These are phyloP conservation scores for Mus caroli DNA, from an alignment of 2,797 vertebrate genomes.

Conservation along the genomic window DNA sequence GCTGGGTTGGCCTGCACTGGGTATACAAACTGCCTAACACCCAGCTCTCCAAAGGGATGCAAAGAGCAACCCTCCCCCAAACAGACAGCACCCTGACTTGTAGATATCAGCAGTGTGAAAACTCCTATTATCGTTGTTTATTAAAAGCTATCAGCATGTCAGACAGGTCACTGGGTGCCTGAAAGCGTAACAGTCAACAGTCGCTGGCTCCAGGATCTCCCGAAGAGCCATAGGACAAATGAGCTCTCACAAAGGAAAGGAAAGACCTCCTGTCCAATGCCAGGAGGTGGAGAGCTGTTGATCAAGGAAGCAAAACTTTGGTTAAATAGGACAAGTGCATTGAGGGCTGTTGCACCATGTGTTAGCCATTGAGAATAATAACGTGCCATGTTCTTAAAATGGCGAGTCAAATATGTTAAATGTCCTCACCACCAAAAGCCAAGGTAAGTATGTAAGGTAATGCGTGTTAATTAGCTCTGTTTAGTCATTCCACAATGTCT, in stretches of 20 bases:
- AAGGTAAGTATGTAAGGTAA: neutral
- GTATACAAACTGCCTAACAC: constrained; percentile 10
- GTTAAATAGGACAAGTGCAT: neutral
- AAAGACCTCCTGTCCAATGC: neutral
- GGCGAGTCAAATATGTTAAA: neutral
- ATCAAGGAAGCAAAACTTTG: neutral
- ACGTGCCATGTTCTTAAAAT: neutral
- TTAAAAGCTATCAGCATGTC: neutral
- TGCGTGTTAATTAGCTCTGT: neutral
- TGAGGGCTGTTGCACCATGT: neutral
- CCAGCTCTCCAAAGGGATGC: neutral
- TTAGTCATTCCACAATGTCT: neutral
- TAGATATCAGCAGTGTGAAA: constrained; percentile 2
- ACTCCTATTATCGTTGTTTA: neutral
- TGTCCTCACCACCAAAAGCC: neutral
- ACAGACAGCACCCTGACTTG: neutral
- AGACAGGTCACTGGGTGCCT: neutral
- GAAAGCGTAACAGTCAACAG: neutral
- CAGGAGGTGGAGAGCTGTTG: neutral
- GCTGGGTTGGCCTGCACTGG: neutral
- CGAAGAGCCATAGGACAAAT: neutral
- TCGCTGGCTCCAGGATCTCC: neutral
- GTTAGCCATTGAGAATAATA: neutral
- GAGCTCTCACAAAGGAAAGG: neutral
- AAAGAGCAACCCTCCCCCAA: neutral